Evolutionary conservation across 1,140 invertebrate genomes (phyloP), one percentile per base, ranked within the genome.

Genomic region (Rhagoletis pomonella): DNA sequence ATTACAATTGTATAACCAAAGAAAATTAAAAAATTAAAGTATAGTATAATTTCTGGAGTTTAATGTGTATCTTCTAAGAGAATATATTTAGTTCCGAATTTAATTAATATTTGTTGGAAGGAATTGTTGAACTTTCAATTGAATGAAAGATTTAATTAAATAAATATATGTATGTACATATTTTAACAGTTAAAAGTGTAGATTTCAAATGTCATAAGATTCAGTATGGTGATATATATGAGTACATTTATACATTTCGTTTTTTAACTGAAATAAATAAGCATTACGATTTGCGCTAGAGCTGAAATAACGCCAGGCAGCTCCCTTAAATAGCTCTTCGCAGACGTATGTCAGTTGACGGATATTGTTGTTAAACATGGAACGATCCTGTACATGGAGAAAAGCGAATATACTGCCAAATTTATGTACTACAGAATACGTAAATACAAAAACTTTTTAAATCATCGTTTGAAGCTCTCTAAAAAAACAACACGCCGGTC

Each of bases 371-470:
- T 29, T 29, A 1, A 0, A 29, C 29, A 29, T 29, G 29, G 29
- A 29, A 29, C 29, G 29, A 29, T 29, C 0, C 29, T 29, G 4
- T 44, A 42, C 39, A 42, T 44, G 19, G 19, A 14, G 81, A 58
- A 85, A 29, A 59, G 19, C 10, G 39, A 85, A 85, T 39, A 59
- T 85, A 85, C 59, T 85, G 39, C 67, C 67, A 85, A 85, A 62
- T 85, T 59, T 85, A 85, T n/a, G 59, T 12, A 29, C 7, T 5
- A 29, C 81, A 62, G 44, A 86, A 60, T n/a, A 64, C 44, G 10
- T 39, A 64, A 86, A 86, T 60, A 86, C 85, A 65, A 62, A 65
- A 86, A 62, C 39, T 17, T 55, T 60, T 60, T 17, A 86, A 86
- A 65, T 86, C 81, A 85, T 85, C 50, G 42, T 42, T 17, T 50